Evolutionary conservation across 2,797 vertebrate species (phyloP), one percentile per base, ranked within the genome.

Genomic region (Phoebastria nigripes): DNA sequence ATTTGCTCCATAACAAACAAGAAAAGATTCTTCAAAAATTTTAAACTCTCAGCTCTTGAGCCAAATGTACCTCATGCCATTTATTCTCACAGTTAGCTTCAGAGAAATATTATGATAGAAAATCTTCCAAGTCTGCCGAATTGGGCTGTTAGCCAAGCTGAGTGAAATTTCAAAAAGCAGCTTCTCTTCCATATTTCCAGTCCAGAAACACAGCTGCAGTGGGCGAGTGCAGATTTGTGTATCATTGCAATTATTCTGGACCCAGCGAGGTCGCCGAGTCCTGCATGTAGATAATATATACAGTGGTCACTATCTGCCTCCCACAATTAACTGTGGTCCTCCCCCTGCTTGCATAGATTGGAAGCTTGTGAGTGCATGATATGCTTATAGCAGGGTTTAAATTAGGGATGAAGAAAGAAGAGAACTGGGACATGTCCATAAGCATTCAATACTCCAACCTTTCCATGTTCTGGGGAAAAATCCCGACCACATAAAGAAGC

Each of bases 81-180:
- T 96, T 96, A 91, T 93, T 94, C 84, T 81, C 88, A 92, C 93
- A 97, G 96, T 65, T 86, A 90, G 62, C 74, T 94, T 95, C 89
- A 93, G 92, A 94, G 94, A 96, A 96, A 97, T 92, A 94, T 89
- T 97, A 67, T 85, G 81, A 93, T 69, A 91, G 96, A 95, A 96
- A 93, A 74, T 85, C 82, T 95, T 94, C 79, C 93, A 96, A 92
- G 67, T 94, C 95, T 95, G 84, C 76, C 78, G 65, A 96, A 81
- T 33, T 62, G 59, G 96, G 92, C 83, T 86, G 65, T 82, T 92
- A 85, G 89, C 83, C 92, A 97, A 94, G 46, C 44, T 39, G 35
- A 95, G 4, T 17, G 65, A 82, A 92, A 86, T 89, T 81, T 92
- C 87, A 83, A 69, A 96, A 94, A 91, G 46, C 71, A 90, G 65